Evolutionary conservation across 2,888 invertebrate species (phyloP).

Genomic region (Diarsia rubi): DNA sequence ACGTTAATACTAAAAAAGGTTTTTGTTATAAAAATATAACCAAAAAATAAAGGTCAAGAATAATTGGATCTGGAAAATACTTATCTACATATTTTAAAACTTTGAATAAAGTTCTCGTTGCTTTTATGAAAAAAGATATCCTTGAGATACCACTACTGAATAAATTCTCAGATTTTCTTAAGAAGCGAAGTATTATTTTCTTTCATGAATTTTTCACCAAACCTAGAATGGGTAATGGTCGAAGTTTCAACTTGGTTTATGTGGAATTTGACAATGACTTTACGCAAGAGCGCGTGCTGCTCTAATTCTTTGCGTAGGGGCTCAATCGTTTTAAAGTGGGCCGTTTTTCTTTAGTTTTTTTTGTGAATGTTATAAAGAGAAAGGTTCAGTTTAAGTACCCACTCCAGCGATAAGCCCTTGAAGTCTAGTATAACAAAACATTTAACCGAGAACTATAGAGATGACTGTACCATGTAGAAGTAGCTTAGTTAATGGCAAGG

Average conservation of each 20-base stretch:
- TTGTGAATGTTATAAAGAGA: not conserved
- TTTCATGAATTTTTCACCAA: slow-evolving; percentile 22
- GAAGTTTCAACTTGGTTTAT: slow-evolving; percentile 18
- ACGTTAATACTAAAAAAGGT: not conserved
- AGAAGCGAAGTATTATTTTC: slow-evolving; percentile 29
- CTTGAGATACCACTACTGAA: slow-evolving; percentile 36
- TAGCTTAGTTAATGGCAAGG: not conserved
- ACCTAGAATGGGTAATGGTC: slow-evolving; percentile 11
- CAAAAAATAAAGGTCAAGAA: slow-evolving; percentile 20
- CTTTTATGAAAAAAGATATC: slow-evolving; percentile 23
- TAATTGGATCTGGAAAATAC: slow-evolving; percentile 36
- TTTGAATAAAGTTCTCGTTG: slow-evolving; percentile 29
- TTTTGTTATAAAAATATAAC: slow-evolving; percentile 4
- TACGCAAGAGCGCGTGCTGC: slow-evolving; percentile 29
- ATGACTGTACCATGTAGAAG: not conserved
- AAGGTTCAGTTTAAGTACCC: not conserved
- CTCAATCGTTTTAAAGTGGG: slow-evolving; percentile 9
- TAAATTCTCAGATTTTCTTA: slow-evolving; percentile 51
- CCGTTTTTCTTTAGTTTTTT: not conserved
- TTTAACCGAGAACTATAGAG: not conserved
- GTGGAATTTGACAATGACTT: slow-evolving; percentile 24
- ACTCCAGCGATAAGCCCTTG: not conserved
- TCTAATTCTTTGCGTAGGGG: slow-evolving; percentile 48
- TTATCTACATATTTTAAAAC: slow-evolving; percentile 42
- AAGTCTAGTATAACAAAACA: not conserved